Evolutionary conservation across 2,113 vertebrate species (phyloP), one percentile per base, ranked within the genome.

Genomic region (Platichthys flesus): DNA sequence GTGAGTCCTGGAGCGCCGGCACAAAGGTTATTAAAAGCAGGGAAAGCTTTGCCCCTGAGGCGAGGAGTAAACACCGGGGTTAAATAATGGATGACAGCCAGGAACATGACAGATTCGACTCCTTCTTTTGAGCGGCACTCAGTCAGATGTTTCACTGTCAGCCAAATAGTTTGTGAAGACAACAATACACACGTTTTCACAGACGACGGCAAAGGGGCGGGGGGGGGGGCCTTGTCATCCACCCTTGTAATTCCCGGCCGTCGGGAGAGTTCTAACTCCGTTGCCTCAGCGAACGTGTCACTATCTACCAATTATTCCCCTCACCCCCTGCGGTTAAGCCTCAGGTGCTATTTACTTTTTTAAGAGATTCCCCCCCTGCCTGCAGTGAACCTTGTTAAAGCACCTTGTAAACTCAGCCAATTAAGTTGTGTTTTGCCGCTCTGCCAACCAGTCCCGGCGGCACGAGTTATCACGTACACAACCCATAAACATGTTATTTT

Each of bases 271-370:
- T 45, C 76, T 18, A 68, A 73, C 77, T 24, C 74, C n/a, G 71
- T 58, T 51, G 65, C 83, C 79, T 79, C 78, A 85, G 84, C 60
- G 64, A 55, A 85, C 67, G 85, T 81, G 81, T 85, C 89, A 83
- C 78, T 81, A 56, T 89, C 72, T 75, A 72, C 70, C 83, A 90
- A 87, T 88, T 90, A 91, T 87, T 91, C 74, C 78, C 81, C 24
- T 74, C 67, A n/a, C 83, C 71, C 76, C 76, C 59, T 28, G 74
- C n/a, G 9, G 78, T 81, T 82, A 84, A 71, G 76, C 81, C 76
- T 71, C 35, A 40, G 74, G 68, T 84, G 75, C 82, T 88, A 61
- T 84, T 83, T 82, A 61, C 84, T 70, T 84, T 81, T 47, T 71
- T 57, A 60, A 69, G 61, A 75, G 21, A 57, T 42, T 63, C 1